These are phyloP conservation scores for Fratercula arctica DNA, from an alignment of 2,797 vertebrate genomes.

Conservation along the genomic window DNA sequence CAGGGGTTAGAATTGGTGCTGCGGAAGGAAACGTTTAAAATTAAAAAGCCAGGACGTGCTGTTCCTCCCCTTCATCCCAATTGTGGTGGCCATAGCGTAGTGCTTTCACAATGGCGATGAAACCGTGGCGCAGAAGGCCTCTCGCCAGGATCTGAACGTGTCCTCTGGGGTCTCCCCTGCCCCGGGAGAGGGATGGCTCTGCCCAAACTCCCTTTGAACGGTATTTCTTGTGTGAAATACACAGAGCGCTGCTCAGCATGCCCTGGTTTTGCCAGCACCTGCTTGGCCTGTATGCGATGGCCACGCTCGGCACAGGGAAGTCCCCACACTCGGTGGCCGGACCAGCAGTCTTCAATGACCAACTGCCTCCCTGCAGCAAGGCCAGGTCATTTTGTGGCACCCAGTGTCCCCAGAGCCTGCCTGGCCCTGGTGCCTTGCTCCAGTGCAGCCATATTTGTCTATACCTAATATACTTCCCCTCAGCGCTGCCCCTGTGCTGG, in stretches of 20 bases:
- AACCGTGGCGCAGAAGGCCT: fast-evolving
- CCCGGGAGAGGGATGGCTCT: fast-evolving
- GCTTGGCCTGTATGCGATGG: neutral
- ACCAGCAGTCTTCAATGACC: neutral
- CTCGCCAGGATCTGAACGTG: fast-evolving
- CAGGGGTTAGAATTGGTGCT: neutral
- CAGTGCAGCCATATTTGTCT: neutral
- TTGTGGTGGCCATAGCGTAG: fast-evolving
- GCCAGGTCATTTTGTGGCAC: neutral
- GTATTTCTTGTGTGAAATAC: neutral
- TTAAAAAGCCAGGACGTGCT: neutral
- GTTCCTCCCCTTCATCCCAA: neutral
- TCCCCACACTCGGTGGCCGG: fast-evolving
- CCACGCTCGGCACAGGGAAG: fast-evolving
- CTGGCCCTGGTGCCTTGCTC: neutral
- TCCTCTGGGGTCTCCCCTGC: neutral
- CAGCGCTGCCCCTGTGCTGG: neutral
- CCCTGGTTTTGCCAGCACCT: neutral
- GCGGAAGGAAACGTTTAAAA: neutral
- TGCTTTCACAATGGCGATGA: fast-evolving
- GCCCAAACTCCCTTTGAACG: neutral
- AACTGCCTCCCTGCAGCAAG: neutral
- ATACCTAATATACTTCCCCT: neutral
- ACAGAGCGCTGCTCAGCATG: fast-evolving
- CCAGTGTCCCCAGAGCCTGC: neutral